Evolutionary conservation across 1,140 invertebrate genomes (phyloP), one percentile per base, ranked within the genome.

Genomic region (Diorhabda sublineata): DNA sequence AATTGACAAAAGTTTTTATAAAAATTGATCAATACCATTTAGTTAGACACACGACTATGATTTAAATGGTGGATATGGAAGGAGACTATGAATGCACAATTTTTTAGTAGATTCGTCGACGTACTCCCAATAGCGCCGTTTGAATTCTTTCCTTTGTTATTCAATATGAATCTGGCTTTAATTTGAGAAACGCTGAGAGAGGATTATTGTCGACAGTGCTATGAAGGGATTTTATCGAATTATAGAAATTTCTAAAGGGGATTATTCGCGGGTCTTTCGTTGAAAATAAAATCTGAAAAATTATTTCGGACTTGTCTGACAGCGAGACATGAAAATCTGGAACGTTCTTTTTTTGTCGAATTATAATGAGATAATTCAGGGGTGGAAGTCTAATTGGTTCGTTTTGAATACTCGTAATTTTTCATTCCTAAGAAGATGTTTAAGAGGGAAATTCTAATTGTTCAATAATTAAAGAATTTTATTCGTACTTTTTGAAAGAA

Each of bases 61-160:
- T n/a, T 6, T 52, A 52, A 52, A 52, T n/a, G 47, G 47, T 6
- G 47, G n/a, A 52, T 52, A 52, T 52, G 6, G 6, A 52, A 8
- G 6, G 47, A 52, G n/a, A 52, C 4, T 52, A 52, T 52, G n/a
- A 52, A 52, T 52, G 47, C 47, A 52, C 47, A 52, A 52, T 52
- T 52, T 52, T 52, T 52, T 52, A 52, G 47, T 52, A 52, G 47
- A 26, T 26, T 26, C 47, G 47, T 52, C 47, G 47, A 52, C 47
- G 47, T 52, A n/a, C 47, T 52, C n/a, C n/a, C 47, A 8, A 52
- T 52, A 52, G 47, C 6, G n/a, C 47, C 4, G 47, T 52, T 52
- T 52, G 47, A 52, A n/a, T 52, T 52, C 47, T 52, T 52, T 52
- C 47, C 47, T 52, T 52, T 52, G 47, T 52, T 52, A 52, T 52